These are phyloP conservation scores for Diabrotica virgifera DNA, from an alignment of 1,140 invertebrate genomes.

Conservation along the genomic window DNA sequence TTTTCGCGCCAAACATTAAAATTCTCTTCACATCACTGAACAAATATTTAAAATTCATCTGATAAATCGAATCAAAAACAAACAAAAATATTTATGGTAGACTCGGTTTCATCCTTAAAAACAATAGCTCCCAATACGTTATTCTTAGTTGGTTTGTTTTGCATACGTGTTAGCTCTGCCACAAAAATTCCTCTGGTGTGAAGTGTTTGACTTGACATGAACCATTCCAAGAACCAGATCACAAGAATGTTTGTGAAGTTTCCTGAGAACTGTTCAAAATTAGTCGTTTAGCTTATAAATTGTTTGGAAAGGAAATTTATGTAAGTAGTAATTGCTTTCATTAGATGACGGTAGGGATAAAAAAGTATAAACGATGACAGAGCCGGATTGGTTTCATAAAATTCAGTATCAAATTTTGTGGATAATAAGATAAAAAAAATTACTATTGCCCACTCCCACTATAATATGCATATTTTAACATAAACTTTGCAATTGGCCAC, in stretches of 20 bases:
- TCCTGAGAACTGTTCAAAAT: conserved; percentile 2
- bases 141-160: not conserved
- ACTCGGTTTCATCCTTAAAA: not conserved
- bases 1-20: too few relatives aligned
- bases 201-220: not conserved
- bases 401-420: too few relatives aligned
- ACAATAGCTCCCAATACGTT: conserved; percentile 2
- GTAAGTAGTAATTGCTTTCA: not conserved
- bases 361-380: too few relatives aligned
- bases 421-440: too few relatives aligned
- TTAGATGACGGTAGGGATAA: too few relatives aligned
- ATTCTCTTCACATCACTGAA: not conserved
- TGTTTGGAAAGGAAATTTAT: not conserved
- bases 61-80: not conserved
- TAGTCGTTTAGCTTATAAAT: not conserved
- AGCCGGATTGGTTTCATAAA: too few relatives aligned
- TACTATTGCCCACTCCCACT: too few relatives aligned
- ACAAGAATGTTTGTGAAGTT: not conserved
- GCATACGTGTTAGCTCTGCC: not conserved
- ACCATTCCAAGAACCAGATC: conserved; percentile 1
- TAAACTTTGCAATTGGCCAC: too few relatives aligned
- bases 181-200: not conserved
- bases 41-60: not conserved
- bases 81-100: not conserved
- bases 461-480: too few relatives aligned